These are phyloP conservation scores for Platycheirus albimanus DNA, from an alignment of 2,888 invertebrate genomes.

Conservation along the genomic window DNA sequence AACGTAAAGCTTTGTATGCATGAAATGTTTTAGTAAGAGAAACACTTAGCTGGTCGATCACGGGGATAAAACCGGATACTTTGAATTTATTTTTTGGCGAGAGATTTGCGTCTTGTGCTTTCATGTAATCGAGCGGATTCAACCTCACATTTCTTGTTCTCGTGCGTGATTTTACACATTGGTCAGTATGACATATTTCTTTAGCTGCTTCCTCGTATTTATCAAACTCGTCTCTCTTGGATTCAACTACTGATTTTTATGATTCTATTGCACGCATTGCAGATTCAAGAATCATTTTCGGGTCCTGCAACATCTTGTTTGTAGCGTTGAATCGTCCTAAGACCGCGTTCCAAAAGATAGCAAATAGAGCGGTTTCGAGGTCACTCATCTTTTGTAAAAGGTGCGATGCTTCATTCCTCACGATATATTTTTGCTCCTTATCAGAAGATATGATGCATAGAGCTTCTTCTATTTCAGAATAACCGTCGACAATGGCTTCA, in stretches of 20 bases:
- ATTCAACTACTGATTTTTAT: neutral
- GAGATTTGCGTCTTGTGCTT: neutral
- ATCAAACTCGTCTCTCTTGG: constrained; percentile 24
- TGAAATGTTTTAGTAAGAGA: constrained; percentile 29
- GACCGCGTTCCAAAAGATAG: constrained; percentile 24
- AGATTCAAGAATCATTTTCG: no score
- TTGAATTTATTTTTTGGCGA: constrained; percentile 1
- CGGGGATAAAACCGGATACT: constrained; percentile 23
- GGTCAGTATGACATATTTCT: constrained; percentile 15
- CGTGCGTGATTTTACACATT: neutral
- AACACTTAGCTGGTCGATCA: neutral
- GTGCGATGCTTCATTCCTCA: neutral
- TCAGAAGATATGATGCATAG: constrained; percentile 15
- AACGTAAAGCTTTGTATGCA: constrained; percentile 31
- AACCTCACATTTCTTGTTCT: no score
- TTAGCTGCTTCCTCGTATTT: constrained; percentile 23
- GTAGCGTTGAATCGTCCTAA: no score
- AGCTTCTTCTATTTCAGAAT: constrained; percentile 23
- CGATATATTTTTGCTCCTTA: constrained; percentile 8
- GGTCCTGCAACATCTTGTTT: no score
- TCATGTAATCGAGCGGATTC: no score
- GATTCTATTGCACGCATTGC: no score
- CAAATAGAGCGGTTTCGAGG: no score
- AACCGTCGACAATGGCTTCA: constrained; percentile 34
- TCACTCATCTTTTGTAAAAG: no score